A percentile compares a stretch with the other conserved stretches of the same genome.
phyloP scores from a whole-genome alignment of 2,888 invertebrate genomes.

The Ophonus ardosiacus region DNA sequence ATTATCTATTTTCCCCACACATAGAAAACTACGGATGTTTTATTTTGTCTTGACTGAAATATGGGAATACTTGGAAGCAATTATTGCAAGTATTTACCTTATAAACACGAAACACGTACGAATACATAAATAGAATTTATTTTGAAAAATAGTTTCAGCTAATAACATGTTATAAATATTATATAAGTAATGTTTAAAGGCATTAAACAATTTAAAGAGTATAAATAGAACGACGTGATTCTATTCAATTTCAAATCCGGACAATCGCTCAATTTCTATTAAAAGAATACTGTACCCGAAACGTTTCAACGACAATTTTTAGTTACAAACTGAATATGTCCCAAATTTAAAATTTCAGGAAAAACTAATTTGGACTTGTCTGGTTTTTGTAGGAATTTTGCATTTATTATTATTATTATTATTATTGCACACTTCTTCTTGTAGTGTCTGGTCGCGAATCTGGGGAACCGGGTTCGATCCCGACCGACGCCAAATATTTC shows the following conservation, averaged over 20 bases:
- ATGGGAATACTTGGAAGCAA: slow-evolving; percentile 10
- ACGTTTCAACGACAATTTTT: too few relatives aligned
- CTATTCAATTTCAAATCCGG: not conserved
- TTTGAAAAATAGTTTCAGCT: not conserved
- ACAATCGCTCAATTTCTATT: too few relatives aligned
- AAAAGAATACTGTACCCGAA: too few relatives aligned
- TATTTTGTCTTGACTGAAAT: slow-evolving; percentile 25
- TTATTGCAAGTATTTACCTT: slow-evolving; percentile 13
- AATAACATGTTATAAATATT: not conserved
- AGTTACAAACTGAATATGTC: too few relatives aligned
- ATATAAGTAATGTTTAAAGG: not conserved
- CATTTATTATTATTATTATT: too few relatives aligned
- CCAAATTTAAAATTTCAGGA: too few relatives aligned
- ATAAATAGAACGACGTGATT: not conserved
- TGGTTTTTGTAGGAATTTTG: too few relatives aligned
- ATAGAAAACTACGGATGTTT: slow-evolving; percentile 12
- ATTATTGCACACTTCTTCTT: too few relatives aligned
- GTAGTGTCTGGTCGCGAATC: too few relatives aligned
- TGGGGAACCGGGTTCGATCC: too few relatives aligned
- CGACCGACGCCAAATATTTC: too few relatives aligned
- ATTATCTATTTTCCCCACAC: slow-evolving; percentile 28
- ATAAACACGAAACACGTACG: not conserved
- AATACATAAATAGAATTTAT: not conserved
- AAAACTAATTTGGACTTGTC: too few relatives aligned
- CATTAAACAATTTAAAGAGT: not conserved